A percentile compares a stretch with the other conserved stretches of the same genome.
These are phyloP conservation scores for Zygothrica quintamaculata DNA, from an alignment of 2,888 invertebrate species.

Conservation along the genomic window DNA sequence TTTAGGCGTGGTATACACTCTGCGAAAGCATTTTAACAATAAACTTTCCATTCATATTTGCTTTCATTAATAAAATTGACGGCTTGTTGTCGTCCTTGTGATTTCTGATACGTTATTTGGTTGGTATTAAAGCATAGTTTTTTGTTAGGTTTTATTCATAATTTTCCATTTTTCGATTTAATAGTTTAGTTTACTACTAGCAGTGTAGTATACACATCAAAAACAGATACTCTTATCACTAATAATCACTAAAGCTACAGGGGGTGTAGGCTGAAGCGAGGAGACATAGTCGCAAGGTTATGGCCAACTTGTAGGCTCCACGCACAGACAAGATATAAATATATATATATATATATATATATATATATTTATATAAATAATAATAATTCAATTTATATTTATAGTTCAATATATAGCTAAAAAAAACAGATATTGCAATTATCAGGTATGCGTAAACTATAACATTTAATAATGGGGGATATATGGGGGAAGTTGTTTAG, in stretches of 20 bases:
- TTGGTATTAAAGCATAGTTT: constrained; percentile 63
- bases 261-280: constrained; percentile 13
- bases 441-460: constrained; percentile 54
- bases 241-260: constrained; percentile 56
- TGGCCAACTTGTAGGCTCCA: constrained; percentile 6
- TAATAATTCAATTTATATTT: too few relatives aligned
- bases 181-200: constrained; percentile 45
- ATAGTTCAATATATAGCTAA: constrained; percentile 52
- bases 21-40: constrained; percentile 33
- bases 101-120: constrained; percentile 1
- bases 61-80: constrained; percentile 1
- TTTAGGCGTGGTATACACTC: constrained; percentile 3
- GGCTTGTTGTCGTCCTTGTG: too few relatives aligned
- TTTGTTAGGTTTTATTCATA: constrained; percentile 53
- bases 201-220: constrained; percentile 60
- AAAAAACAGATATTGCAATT: constrained; percentile 60
- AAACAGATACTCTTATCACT: constrained; percentile 57
- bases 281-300: not conserved
- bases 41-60: constrained; percentile 53
- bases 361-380: constrained; percentile 50
- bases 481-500: not conserved
- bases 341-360: constrained; percentile 12
- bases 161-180: constrained; percentile 62
- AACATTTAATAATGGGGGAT: constrained; percentile 17
- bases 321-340: constrained; percentile 23